A percentile compares a stretch with the other conserved stretches of the same genome.
Evolutionary conservation across 2,797 vertebrate genomes (phyloP).

Genomic region (Meriones psammophilus): DNA sequence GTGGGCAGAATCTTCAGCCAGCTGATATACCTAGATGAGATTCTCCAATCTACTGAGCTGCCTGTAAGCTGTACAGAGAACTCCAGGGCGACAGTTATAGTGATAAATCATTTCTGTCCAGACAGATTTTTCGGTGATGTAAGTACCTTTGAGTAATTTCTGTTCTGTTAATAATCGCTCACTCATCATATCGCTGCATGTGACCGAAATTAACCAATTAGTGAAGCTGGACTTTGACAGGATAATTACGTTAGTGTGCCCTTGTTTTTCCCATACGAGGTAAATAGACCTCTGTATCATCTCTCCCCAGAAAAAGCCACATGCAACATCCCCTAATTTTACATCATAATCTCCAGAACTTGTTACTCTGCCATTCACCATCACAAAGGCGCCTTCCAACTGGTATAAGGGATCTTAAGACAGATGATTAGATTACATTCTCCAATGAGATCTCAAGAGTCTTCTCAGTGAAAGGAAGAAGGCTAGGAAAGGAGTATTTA

Average conservation of each 20-base stretch:
- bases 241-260: not conserved
- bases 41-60: not conserved
- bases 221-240: not conserved
- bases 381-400: not conserved
- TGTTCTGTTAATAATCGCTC: not conserved
- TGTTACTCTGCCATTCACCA: fast-evolving
- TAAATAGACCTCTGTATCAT: not conserved
- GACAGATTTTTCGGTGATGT: not conserved
- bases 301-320: not conserved
- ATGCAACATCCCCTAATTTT: not conserved
- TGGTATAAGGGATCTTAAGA: not conserved
- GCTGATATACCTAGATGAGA: not conserved
- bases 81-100: not conserved
- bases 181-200: not conserved
- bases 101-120: not conserved
- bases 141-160: not conserved
- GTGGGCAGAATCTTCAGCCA: not conserved
- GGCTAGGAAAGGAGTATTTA: not conserved
- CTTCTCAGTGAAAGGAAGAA: not conserved
- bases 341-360: not conserved
- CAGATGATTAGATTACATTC: not conserved
- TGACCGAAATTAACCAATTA: not conserved
- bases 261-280: not conserved
- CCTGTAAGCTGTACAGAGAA: not conserved
- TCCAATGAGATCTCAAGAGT: not conserved